Conservation (phyloP, 2,113 vertebrate genomes). For the Odocoileus hemionus region DNA sequence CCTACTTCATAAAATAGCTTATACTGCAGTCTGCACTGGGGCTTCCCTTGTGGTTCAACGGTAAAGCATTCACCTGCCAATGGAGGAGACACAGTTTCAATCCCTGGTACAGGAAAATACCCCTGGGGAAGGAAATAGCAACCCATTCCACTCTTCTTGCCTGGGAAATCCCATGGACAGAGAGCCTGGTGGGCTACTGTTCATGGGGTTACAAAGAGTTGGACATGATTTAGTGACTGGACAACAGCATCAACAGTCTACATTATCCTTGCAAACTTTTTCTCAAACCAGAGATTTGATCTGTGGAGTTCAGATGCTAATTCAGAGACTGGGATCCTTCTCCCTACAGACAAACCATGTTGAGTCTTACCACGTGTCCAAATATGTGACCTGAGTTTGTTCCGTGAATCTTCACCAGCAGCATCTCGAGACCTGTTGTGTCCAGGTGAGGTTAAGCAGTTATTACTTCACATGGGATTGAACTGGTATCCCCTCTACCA, state of each 20-base stretch:
- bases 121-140: neutral
- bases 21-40: neutral
- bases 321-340: neutral
- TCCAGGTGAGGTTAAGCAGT: neutral
- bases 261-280: neutral
- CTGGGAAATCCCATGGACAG: neutral
- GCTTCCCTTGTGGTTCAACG: neutral
- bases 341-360: no score
- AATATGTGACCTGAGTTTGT: neutral
- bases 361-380: neutral
- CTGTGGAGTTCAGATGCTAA: neutral
- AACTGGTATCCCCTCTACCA: neutral
- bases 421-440: neutral
- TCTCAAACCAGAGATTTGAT: neutral
- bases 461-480: no score
- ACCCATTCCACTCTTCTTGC: neutral
- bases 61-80: neutral
- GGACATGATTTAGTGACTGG: neutral
- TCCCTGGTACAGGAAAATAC: neutral
- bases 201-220: neutral
- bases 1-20: neutral
- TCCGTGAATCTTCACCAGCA: neutral
- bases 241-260: neutral
- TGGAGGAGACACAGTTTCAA: neutral
- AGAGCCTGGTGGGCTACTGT: neutral